These are phyloP conservation scores for Vombatus ursinus DNA, from an alignment of 2,113 vertebrate genomes.

Conservation along the genomic window DNA sequence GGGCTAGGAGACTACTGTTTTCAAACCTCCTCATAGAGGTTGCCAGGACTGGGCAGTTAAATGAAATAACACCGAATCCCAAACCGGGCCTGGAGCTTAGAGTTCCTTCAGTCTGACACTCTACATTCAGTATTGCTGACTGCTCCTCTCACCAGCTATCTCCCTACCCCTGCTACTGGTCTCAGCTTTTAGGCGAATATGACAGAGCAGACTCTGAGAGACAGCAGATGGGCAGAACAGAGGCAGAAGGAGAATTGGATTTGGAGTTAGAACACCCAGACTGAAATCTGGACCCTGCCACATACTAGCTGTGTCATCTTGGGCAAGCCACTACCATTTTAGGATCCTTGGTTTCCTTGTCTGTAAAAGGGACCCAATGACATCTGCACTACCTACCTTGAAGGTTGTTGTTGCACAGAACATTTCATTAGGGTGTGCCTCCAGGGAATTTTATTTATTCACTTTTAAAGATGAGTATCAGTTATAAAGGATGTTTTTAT, in stretches of 20 bases:
- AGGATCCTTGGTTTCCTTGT: neutral
- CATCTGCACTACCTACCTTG: neutral
- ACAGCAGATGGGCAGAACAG: neutral
- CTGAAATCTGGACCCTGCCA: neutral
- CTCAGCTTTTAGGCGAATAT: neutral
- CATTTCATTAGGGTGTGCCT: neutral
- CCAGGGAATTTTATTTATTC: neutral
- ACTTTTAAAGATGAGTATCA: neutral
- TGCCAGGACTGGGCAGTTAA: neutral
- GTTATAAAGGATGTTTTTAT: neutral
- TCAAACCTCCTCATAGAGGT: neutral
- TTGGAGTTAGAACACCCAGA: neutral
- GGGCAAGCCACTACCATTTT: neutral
- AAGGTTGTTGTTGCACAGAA: neutral
- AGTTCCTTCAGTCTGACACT: neutral
- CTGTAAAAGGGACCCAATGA: neutral
- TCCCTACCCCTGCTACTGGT: neutral
- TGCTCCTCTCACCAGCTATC: neutral
- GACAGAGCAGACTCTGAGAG: neutral
- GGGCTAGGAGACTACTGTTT: neutral
- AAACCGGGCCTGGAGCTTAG: neutral
- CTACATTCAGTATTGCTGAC: neutral
- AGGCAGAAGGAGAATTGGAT: neutral
- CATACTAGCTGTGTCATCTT: neutral
- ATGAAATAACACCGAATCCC: neutral